Conservation (phyloP, 2,888 invertebrate species). For the Oxystoma pomonae region DNA sequence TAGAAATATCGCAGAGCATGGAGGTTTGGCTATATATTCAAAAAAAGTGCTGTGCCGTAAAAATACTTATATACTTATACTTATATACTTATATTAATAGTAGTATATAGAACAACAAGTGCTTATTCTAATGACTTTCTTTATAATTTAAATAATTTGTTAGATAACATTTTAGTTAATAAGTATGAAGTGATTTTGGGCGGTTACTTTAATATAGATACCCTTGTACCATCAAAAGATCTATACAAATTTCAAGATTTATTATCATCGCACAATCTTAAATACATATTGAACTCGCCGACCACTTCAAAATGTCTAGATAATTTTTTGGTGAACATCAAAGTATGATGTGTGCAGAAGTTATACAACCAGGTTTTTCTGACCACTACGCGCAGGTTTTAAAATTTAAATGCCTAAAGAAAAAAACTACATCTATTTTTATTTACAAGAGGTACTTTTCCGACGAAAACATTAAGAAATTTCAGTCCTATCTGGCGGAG, state of each 20-base stretch:
- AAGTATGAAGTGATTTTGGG: not conserved
- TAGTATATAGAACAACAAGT: not conserved
- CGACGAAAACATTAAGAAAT: not conserved
- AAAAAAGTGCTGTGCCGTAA: not conserved
- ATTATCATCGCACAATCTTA: not conserved
- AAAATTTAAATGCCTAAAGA: not conserved
- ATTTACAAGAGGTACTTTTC: not conserved
- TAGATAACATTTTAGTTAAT: not conserved
- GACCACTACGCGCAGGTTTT: not conserved
- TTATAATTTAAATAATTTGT: not conserved
- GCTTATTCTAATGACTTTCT: not conserved
- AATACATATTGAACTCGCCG: not conserved
- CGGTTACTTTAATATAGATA: not conserved
- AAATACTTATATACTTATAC: not conserved
- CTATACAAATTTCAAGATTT: not conserved
- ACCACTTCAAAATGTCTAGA: not conserved
- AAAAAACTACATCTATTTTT: not conserved
- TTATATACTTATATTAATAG: not conserved
- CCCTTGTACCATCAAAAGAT: not conserved
- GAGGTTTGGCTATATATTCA: not conserved
- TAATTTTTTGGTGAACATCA: not conserved
- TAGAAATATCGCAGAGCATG: not conserved
- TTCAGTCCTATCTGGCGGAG: not conserved
- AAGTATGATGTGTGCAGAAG: not conserved
- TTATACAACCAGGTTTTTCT: not conserved